phyloP scores from a whole-genome alignment of 2,797 vertebrate genomes.

The Pseudotriccus pelzelni region DNA sequence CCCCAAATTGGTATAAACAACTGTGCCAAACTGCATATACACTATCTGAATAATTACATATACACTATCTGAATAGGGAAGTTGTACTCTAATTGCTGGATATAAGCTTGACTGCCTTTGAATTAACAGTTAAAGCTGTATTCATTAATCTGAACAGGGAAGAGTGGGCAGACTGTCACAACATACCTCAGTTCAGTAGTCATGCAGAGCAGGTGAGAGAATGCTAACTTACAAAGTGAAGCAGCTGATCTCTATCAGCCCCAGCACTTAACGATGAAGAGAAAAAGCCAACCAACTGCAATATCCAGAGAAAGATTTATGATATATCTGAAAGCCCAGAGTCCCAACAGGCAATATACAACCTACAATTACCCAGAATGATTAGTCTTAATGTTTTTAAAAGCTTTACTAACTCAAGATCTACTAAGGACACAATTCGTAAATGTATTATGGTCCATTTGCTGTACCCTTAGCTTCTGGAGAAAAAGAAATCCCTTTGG shows the following conservation, averaged over 20 bases:
- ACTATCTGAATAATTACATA: constrained; percentile 49
- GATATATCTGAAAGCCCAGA: constrained; percentile 16
- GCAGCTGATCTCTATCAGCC: constrained; percentile 53
- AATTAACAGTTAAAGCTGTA: constrained; percentile 77
- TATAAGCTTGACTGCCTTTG: constrained; percentile 79
- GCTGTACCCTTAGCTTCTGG: neutral
- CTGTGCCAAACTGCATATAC: constrained; percentile 1
- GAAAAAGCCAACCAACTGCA: constrained; percentile 31
- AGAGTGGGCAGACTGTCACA: constrained; percentile 76
- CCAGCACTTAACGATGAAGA: neutral
- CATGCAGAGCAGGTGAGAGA: constrained; percentile 70
- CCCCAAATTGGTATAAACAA: constrained; percentile 20
- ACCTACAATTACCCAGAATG: constrained; percentile 36
- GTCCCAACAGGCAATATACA: neutral
- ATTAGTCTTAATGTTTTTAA: constrained; percentile 66
- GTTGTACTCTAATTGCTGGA: constrained; percentile 77
- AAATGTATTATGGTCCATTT: constrained; percentile 65
- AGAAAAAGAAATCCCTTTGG: neutral
- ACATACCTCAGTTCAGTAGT: constrained; percentile 74
- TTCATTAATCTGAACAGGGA: constrained; percentile 78
- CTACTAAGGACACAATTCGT: constrained; percentile 30
- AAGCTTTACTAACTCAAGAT: constrained; percentile 32
- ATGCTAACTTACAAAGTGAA: constrained; percentile 42
- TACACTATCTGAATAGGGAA: constrained; percentile 54
- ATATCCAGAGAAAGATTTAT: constrained; percentile 6